Conservation (phyloP, 2,888 invertebrate genomes). For the Trachelus stipa region DNA sequence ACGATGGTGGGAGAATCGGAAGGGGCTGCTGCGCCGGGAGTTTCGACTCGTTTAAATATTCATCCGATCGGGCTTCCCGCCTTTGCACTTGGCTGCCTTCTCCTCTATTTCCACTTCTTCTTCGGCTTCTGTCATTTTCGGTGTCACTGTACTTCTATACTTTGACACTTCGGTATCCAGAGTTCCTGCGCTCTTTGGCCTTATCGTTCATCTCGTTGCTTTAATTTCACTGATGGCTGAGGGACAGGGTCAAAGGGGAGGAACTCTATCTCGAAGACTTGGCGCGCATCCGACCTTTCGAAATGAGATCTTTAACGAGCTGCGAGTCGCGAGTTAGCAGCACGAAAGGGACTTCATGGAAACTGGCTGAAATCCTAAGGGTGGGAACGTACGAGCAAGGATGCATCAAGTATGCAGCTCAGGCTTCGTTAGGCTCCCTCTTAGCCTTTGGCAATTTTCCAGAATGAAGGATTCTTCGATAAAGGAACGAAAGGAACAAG, state of each 20-base stretch:
- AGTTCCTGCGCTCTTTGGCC: background rate
- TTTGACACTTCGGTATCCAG: background rate
- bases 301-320: background rate
- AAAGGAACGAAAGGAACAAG: conserved; percentile 34
- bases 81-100: conserved; percentile 34
- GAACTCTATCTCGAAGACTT: background rate
- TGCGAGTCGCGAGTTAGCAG: background rate
- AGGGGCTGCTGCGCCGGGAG: conserved; percentile 31
- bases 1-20: conserved; percentile 40
- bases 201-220: background rate
- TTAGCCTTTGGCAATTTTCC: conserved; percentile 41
- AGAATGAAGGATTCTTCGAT: conserved; percentile 39
- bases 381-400: conserved; percentile 11
- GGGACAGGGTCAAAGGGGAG: background rate
- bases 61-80: conserved; percentile 29
- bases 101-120: conserved; percentile 21
- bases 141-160: background rate
- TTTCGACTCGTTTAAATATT: conserved; percentile 45
- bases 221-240: background rate
- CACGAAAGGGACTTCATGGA: background rate
- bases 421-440: conserved; percentile 42
- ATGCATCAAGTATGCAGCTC: conserved; percentile 40
- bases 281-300: background rate
- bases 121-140: conserved; percentile 17
- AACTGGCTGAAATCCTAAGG: background rate